Percentiles rank a stretch among this genome's conserved stretches.
phyloP scores from a whole-genome alignment of 2,113 vertebrate genomes.

The Pantherophis guttatus region DNA sequence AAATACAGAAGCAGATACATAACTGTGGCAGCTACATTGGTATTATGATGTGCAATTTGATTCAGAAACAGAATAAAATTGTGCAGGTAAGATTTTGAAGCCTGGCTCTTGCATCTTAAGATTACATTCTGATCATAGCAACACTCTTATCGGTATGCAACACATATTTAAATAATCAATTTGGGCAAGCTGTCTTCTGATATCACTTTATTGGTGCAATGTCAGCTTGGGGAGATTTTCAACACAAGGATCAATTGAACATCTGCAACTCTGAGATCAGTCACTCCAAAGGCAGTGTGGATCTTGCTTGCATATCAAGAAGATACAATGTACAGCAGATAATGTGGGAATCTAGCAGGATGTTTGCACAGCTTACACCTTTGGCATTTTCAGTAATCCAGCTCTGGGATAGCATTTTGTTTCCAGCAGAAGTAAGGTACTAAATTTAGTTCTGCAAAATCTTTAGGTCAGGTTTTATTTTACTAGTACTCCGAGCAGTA shows the following conservation, averaged over 20 bases:
- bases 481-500: neutral
- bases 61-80: neutral
- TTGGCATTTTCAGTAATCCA: conserved; percentile 7
- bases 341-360: neutral
- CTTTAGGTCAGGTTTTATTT: neutral
- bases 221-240: neutral
- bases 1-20: neutral
- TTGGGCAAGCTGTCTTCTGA: neutral
- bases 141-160: neutral
- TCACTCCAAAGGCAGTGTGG: neutral
- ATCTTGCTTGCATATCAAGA: neutral
- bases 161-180: conserved; percentile 4
- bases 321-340: neutral
- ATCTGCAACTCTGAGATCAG: neutral
- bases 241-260: neutral
- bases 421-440: conserved; percentile 3
- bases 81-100: neutral
- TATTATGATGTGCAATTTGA: neutral
- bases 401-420: conserved; percentile 4
- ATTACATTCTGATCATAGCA: neutral
- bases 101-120: neutral
- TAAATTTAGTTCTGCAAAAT: neutral
- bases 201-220: neutral
- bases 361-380: conserved; percentile 24
- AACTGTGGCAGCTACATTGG: too few species aligned